Evolutionary conservation across 92 coral and sea anemone genomes (phyloP).

Genomic region (Palythoa caribaeorum): DNA sequence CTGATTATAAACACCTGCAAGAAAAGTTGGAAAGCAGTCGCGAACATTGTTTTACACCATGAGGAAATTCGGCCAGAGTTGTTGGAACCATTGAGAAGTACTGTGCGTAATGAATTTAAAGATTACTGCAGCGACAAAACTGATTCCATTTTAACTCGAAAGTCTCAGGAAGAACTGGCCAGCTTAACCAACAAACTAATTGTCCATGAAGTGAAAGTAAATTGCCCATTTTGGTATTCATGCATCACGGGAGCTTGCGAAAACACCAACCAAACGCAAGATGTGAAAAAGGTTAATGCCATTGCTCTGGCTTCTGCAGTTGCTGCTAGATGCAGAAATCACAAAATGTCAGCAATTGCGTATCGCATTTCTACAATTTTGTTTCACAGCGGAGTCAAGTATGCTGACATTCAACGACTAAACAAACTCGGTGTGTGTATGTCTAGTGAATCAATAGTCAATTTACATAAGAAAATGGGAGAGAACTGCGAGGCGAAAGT

Average conservation of each 20-base stretch:
- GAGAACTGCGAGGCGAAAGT: slow-evolving; percentile 64
- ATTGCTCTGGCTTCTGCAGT: slow-evolving; percentile 65
- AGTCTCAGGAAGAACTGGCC: slow-evolving; percentile 59
- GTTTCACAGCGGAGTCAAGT: slow-evolving; percentile 67
- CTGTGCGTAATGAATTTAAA: slow-evolving; percentile 50
- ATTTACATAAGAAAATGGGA: slow-evolving; percentile 63
- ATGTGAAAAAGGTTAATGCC: slow-evolving; percentile 52
- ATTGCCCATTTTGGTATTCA: slow-evolving; percentile 61
- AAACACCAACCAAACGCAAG: slow-evolving; percentile 17
- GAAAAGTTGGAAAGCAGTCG: slow-evolving; percentile 62
- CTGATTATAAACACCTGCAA: slow-evolving; percentile 48
- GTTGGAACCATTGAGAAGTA: slow-evolving; percentile 44
- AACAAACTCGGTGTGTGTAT: slow-evolving; percentile 67
- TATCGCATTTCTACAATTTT: slow-evolving; percentile 57
- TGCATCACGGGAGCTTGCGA: slow-evolving; percentile 59
- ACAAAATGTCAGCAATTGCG: slow-evolving; percentile 65
- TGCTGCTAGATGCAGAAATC: slow-evolving; percentile 66
- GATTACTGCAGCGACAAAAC: slow-evolving; percentile 53
- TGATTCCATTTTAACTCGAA: slow-evolving; percentile 54
- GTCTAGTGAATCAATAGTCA: slow-evolving; percentile 48
- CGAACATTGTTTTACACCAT: slow-evolving; percentile 48
- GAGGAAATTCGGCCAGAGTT: slow-evolving; percentile 49
- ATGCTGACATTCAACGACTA: slow-evolving; percentile 55
- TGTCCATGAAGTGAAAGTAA: slow-evolving; percentile 60
- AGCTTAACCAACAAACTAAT: slow-evolving; percentile 57